These are phyloP conservation scores for Trissolcus brochymenae DNA, from an alignment of 2,888 invertebrate genomes.

Conservation along the genomic window DNA sequence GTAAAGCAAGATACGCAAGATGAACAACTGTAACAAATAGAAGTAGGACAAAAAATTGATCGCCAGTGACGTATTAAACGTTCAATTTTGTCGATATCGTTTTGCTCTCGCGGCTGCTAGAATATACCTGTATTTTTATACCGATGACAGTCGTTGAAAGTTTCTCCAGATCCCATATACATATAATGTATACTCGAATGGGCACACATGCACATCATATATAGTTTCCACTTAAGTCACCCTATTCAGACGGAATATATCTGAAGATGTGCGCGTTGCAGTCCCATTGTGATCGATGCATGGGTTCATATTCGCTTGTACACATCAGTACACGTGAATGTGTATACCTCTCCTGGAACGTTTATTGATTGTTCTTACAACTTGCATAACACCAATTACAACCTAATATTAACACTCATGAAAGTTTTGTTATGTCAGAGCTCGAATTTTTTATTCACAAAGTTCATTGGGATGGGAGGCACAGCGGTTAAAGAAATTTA, in stretches of 20 bases:
- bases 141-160: constrained; percentile 48
- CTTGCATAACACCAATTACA: constrained; percentile 26
- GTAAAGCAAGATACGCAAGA: too few species aligned
- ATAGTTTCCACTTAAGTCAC: constrained; percentile 48
- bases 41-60: constrained; percentile 17
- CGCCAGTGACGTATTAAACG: constrained; percentile 27
- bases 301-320: constrained; percentile 39
- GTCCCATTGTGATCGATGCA: constrained; percentile 43
- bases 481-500: too few species aligned
- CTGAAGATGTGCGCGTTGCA: constrained; percentile 36
- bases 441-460: too few species aligned
- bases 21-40: constrained; percentile 15
- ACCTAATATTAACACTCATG: neutral
- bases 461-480: too few species aligned
- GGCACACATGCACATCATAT: constrained; percentile 36
- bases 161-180: constrained; percentile 37
- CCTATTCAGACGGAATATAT: constrained; percentile 48
- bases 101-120: constrained; percentile 14
- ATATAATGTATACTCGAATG: constrained; percentile 28
- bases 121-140: constrained; percentile 34
- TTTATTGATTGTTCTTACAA: constrained; percentile 7
- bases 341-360: constrained; percentile 15
- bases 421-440: too few species aligned
- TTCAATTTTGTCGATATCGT: constrained; percentile 36
- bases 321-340: constrained; percentile 37